phyloP scores from a whole-genome alignment of 1,140 invertebrate species.

The Homarus americanus region DNA sequence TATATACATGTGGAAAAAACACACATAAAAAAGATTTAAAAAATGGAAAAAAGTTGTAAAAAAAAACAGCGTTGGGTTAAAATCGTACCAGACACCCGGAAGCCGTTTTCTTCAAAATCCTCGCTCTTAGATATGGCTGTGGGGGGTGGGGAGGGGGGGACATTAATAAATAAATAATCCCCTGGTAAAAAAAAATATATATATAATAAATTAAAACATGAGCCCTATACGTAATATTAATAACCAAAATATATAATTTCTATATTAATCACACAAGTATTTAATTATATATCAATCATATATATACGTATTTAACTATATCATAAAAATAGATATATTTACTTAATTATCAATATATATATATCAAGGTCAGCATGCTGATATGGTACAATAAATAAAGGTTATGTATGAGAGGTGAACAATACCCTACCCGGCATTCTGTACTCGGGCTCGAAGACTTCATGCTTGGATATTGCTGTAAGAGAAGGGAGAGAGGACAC shows the following conservation, averaged over 20 bases:
- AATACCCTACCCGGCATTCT: conserved; percentile 56
- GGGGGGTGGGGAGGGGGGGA: neutral
- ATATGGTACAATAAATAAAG: neutral
- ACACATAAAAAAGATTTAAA: neutral
- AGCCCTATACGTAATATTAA: too few relatives aligned
- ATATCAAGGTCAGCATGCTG: neutral
- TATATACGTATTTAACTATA: neutral
- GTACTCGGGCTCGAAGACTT: conserved; percentile 53
- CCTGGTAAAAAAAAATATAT: neutral
- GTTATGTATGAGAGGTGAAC: neutral
- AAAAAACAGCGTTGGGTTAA: neutral
- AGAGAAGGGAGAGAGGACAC: conserved; percentile 9
- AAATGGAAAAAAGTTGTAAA: neutral
- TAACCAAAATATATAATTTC: too few relatives aligned
- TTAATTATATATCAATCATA: too few relatives aligned
- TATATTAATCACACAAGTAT: too few relatives aligned
- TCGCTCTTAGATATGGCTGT: conserved; percentile 66
- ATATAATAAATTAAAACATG: neutral
- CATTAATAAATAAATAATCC: neutral
- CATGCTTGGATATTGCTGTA: conserved; percentile 58
- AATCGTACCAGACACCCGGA: conserved; percentile 48
- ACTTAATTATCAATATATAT: neutral
- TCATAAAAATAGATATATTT: neutral
- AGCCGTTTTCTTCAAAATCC: conserved; percentile 65
- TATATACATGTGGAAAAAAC: neutral